These are phyloP conservation scores for Orussus abietinus DNA, from an alignment of 1,140 invertebrate species.

Conservation along the genomic window DNA sequence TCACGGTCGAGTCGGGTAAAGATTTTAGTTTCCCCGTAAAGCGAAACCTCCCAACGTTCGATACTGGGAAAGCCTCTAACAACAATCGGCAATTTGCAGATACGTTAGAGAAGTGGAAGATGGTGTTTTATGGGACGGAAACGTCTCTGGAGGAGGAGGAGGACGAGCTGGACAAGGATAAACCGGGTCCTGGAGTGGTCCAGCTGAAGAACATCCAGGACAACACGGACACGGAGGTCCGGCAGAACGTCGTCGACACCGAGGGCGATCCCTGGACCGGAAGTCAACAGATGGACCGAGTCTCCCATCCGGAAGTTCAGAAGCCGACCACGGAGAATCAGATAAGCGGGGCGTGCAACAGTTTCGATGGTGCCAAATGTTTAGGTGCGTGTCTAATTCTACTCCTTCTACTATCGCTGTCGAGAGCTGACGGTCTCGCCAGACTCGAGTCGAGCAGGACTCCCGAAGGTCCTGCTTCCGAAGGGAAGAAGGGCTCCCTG, in stretches of 20 bases:
- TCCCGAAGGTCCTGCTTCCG: neutral
- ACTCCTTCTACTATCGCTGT: constrained; percentile 39
- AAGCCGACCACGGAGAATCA: constrained; percentile 43
- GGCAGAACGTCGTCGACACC: constrained; percentile 36
- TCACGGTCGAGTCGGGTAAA: no score
- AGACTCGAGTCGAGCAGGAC: constrained; percentile 2
- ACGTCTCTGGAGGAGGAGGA: constrained; percentile 48
- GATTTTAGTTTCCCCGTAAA: no score
- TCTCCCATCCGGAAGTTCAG: constrained; percentile 44
- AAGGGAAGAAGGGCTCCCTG: no score
- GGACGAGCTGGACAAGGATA: constrained; percentile 41
- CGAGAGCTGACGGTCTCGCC: constrained; percentile 19
- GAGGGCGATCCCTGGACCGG: constrained; percentile 39
- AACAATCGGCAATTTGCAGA: no score
- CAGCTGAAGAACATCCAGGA: constrained; percentile 15
- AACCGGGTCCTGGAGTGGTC: constrained; percentile 21
- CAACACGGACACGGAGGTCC: constrained; percentile 20
- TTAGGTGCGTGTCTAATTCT: constrained; percentile 51
- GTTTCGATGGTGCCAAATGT: constrained; percentile 35
- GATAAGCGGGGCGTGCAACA: constrained; percentile 32
- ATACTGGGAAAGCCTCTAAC: no score
- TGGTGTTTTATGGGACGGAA: constrained; percentile 59
- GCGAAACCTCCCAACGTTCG: no score
- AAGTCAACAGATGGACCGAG: constrained; percentile 41
- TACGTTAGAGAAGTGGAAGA: constrained; percentile 54